Evolutionary conservation across 2,113 vertebrate genomes (phyloP).

Genomic region (Bungarus multicinctus): DNA sequence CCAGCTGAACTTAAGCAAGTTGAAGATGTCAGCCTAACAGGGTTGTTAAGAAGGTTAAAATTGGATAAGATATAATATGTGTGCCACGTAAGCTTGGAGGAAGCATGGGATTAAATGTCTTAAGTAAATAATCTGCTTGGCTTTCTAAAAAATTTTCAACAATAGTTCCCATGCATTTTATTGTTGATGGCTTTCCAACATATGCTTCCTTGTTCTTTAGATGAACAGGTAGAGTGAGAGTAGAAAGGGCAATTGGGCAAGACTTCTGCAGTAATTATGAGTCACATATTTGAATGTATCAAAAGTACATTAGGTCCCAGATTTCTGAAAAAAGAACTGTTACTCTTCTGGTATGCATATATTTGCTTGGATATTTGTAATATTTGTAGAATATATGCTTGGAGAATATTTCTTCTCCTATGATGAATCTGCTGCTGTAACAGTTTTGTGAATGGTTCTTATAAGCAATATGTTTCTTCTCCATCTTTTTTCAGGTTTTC

Average conservation of each 20-base stretch:
- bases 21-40: neutral
- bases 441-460: neutral
- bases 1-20: neutral
- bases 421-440: neutral
- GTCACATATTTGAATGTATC: conserved; percentile 14
- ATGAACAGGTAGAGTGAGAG: neutral
- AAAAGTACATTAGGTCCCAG: conserved; percentile 14
- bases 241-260: conserved; percentile 19
- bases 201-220: conserved; percentile 22
- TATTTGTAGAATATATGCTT: too few relatives aligned
- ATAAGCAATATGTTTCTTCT: neutral
- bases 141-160: neutral
- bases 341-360: neutral
- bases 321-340: neutral
- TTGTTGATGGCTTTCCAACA: neutral
- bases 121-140: neutral
- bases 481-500: conserved; percentile 72
- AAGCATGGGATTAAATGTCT: neutral
- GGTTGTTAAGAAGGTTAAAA: neutral
- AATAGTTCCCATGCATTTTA: neutral
- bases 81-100: neutral
- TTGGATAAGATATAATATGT: neutral
- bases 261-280: conserved; percentile 11
- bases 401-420: neutral
- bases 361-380: too few relatives aligned